A percentile compares a stretch with the other conserved stretches of the same genome.
phyloP scores from a whole-genome alignment of 1,140 invertebrate species.

The Carcinoscorpius rotundicauda region DNA sequence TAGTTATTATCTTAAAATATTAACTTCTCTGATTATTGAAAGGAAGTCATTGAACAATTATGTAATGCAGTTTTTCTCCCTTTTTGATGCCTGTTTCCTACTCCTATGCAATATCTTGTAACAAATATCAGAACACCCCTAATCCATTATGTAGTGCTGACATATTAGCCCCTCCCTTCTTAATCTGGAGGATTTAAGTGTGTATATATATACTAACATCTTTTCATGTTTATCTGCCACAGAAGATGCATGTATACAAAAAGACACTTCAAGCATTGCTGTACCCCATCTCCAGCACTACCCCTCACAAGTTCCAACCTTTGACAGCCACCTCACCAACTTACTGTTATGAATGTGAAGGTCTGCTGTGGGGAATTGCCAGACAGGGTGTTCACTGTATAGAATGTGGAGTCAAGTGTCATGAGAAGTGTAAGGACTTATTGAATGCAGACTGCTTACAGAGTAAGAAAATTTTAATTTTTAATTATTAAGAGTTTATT shows the following conservation, averaged over 20 bases:
- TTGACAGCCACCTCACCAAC: slow-evolving; percentile 99
- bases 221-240: slow-evolving; percentile 26
- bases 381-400: slow-evolving; percentile 96
- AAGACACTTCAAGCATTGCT: slow-evolving; percentile 97
- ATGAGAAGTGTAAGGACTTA: slow-evolving; percentile 99
- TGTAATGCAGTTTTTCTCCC: no score
- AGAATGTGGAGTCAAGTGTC: slow-evolving; percentile 98
- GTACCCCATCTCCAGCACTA: slow-evolving; percentile 98
- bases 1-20: no score
- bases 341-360: slow-evolving; percentile 99
- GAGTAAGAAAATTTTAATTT: slow-evolving; percentile 44
- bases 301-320: slow-evolving; percentile 96
- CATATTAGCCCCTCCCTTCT: no score
- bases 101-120: no score
- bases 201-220: slow-evolving; percentile 9
- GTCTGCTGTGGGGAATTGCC: slow-evolving; percentile 96
- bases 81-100: no score
- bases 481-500: no score
- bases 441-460: slow-evolving; percentile 99
- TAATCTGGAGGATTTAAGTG: no score
- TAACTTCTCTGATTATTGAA: no score
- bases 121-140: no score
- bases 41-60: no score
- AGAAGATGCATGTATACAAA: slow-evolving; percentile 99
- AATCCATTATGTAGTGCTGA: no score